Evolutionary conservation across 1,140 invertebrate species (phyloP), one percentile per base, ranked within the genome.

Genomic region (Pinna nobilis): DNA sequence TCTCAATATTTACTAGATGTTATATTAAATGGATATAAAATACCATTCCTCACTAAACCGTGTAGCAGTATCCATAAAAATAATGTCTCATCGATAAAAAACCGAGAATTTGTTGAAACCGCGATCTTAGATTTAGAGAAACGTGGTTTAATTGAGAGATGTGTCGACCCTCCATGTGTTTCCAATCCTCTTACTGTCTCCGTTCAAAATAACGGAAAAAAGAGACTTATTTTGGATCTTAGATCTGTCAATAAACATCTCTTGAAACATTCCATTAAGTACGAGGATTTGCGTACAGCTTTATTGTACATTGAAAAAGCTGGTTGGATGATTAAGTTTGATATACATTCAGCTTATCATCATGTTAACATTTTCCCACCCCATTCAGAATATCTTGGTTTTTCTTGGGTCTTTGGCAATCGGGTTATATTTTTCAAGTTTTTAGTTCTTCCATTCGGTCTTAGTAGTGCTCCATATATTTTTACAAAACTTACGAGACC

Each of bases 281-380:
- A 32, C 33, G 37, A 68, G 33, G 65, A 68, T 41, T 23, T 55
- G 18, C 9, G 37, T 25, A 33, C 25, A 3, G 51, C 65, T 35
- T 3, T 25, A 18, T 20, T 20, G 3, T 50, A 28, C 33, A 20
- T 70, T 32, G 60, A 50, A 23, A 4, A 30, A n/a, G 28, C 35
- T 60, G 9, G 4, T 11, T 70, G n/a, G 7, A 49, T 32, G 1
- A 60, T 49, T 60, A 47, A 59, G 28, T 70, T 59, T 37, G 59
- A 73, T 37, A 28, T 61, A 15, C 53, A 59, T 4, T 61, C 63
- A n/a, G 63, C 71, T 33, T 74, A 74, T 44, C 64, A 74, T 61
- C 64, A 74, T 74, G 39, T 74, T 25, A 64, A 74, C 20, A 67
- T 74, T 32, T 67, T 37, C 32, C 20, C 28, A 20, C 53, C 30